phyloP scores from a whole-genome alignment of 2,888 invertebrate genomes.

The Zaprionus obscuricornis region DNA sequence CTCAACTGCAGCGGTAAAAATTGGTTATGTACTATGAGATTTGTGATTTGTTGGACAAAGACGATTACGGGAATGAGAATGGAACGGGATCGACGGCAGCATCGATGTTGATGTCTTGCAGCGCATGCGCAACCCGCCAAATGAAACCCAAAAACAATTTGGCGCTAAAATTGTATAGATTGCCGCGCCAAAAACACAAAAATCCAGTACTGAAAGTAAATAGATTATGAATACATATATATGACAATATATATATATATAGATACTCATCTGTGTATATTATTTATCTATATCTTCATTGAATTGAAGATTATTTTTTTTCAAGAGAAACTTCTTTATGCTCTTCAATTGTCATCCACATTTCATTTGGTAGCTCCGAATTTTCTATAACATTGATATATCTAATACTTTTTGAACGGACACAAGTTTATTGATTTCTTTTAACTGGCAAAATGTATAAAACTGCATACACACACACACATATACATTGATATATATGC shows the following conservation, averaged over 20 bases:
- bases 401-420: constrained; percentile 29
- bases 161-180: constrained; percentile 63
- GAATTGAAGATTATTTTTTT: too few relatives aligned
- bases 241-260: neutral
- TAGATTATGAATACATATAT: constrained; percentile 19
- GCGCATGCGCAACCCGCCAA: constrained; percentile 70
- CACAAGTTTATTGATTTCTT: constrained; percentile 56
- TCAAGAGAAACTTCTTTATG: too few relatives aligned
- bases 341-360: too few relatives aligned
- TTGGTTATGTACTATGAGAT: constrained; percentile 65
- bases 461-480: constrained; percentile 28
- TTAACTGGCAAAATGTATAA: constrained; percentile 27
- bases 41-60: constrained; percentile 58
- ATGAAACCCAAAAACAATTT: constrained; percentile 56
- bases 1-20: constrained; percentile 66
- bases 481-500: constrained; percentile 15
- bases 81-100: constrained; percentile 10
- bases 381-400: too few relatives aligned
- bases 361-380: too few relatives aligned
- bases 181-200: constrained; percentile 59
- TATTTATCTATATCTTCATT: too few relatives aligned
- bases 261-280: constrained; percentile 37
- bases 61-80: constrained; percentile 25
- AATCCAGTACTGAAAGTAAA: constrained; percentile 29
- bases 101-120: constrained; percentile 65